Evolutionary conservation across 1,140 invertebrate genomes (phyloP), one percentile per base, ranked within the genome.

Genomic region (Trichonephila inaurata): DNA sequence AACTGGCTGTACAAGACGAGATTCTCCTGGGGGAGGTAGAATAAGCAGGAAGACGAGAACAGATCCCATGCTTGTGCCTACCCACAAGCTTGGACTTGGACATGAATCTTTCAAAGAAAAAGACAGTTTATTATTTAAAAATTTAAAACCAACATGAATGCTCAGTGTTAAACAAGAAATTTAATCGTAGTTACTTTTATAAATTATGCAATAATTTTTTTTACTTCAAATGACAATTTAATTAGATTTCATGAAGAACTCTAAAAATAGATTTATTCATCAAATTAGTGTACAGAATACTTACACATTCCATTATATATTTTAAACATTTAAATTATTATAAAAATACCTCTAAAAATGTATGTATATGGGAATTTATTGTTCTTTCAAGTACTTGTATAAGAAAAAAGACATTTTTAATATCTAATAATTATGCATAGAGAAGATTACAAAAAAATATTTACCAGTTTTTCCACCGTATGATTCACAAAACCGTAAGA

Each of bases 11-110:
- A 97, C 97, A 95, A 97, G 97, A 95, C 98, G 96, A 94, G 96
- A 95, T 95, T 98, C 97, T 95, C 97, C 97, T 94, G 97, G 96
- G 94, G 97, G 97, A 93, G 98, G 98, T 95, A 99, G 97, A 95
- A 97, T 98, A 95, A 99, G 97, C 95, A 98, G 97, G 96, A 99
- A 97, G 88, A 98, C 98, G 95, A 99, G 97, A 95, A 99, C 98
- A 85, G 98, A 99, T 95, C 99, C 99, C 95, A 98, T 96, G 96
- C 98, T 99, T 92, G 99, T 99, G 95, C 99, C 99, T 95, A 99
- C 97, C 99, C 98, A 99, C 94, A 99, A 96, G 95, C 98, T 99
- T 94, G 98, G 92, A 89, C 92, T 93, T 88, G 86, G 92, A 93
- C 92, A 93, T 61, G 83, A 88, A 89, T 93, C 92, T 93, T 18